These are phyloP conservation scores for Saxidomus purpurata DNA, from an alignment of 1,140 invertebrate genomes.

Conservation along the genomic window DNA sequence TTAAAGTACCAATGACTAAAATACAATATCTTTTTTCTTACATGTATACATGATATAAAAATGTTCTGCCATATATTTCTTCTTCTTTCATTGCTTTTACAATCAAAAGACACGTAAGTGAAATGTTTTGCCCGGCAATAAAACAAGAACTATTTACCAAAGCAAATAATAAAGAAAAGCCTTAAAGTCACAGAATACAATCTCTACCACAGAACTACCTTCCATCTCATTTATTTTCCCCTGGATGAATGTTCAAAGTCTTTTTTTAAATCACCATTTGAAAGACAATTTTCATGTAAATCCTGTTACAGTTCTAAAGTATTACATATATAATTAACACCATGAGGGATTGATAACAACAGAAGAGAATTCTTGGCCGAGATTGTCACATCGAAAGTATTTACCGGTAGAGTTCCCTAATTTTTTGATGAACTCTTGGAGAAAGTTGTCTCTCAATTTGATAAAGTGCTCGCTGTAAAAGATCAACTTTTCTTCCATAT, in stretches of 20 bases:
- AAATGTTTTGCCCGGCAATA: not conserved
- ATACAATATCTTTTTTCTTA: too few relatives aligned
- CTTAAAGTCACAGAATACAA: not conserved
- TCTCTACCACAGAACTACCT: not conserved
- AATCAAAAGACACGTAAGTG: too few relatives aligned
- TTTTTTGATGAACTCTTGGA: conserved; percentile 92
- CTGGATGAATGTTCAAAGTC: too few relatives aligned
- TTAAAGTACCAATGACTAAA: too few relatives aligned
- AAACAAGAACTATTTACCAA: not conserved
- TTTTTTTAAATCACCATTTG: too few relatives aligned
- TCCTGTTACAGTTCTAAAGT: too few relatives aligned
- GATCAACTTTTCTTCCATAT: conserved; percentile 94
- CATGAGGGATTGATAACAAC: not conserved
- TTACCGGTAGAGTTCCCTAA: conserved; percentile 91
- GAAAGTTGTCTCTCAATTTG: conserved; percentile 92
- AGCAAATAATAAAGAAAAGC: not conserved
- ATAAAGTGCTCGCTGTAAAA: conserved; percentile 92
- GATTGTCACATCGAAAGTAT: conserved; percentile 28
- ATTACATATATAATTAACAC: too few relatives aligned
- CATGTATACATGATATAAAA: too few relatives aligned
- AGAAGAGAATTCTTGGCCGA: not conserved
- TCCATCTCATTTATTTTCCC: too few relatives aligned
- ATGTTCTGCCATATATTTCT: too few relatives aligned
- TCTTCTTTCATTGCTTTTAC: too few relatives aligned
- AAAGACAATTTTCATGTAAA: too few relatives aligned